These are phyloP conservation scores for Pimpla rufipes DNA, from an alignment of 2,888 invertebrate genomes.

Conservation along the genomic window DNA sequence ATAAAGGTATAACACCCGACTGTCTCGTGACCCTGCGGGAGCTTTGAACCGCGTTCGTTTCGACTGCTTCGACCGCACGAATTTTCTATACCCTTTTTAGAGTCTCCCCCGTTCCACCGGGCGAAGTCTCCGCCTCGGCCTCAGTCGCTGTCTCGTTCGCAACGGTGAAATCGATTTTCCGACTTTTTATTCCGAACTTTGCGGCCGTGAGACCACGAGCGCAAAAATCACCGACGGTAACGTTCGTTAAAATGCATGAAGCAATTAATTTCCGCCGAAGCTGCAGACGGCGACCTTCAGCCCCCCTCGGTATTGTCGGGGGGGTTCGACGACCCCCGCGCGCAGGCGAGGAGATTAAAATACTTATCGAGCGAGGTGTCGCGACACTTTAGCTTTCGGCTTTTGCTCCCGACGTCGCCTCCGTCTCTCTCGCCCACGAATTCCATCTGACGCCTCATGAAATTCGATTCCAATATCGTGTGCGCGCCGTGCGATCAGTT, in stretches of 20 bases:
- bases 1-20: neutral
- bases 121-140: neutral
- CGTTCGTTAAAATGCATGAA: conserved; percentile 4
- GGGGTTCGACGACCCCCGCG: conserved; percentile 17
- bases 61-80: neutral
- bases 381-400: conserved; percentile 35
- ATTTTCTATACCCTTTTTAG: neutral
- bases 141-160: neutral
- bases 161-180: conserved; percentile 8
- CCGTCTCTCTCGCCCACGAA: neutral
- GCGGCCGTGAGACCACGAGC: neutral
- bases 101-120: neutral
- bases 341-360: conserved; percentile 12
- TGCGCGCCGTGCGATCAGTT: neutral
- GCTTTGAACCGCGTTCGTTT: neutral
- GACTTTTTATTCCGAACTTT: conserved; percentile 6
- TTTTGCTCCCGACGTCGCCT: neutral
- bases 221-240: neutral
- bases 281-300: conserved; percentile 8
- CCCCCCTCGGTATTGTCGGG: neutral
- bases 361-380: conserved; percentile 43
- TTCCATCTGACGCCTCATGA: conserved; percentile 38
- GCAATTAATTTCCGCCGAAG: conserved; percentile 23
- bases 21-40: neutral
- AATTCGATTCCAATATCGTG: conserved; percentile 38